Evolutionary conservation across 2,797 vertebrate genomes (phyloP), one percentile per base, ranked within the genome.

Genomic region (Morus bassanus): DNA sequence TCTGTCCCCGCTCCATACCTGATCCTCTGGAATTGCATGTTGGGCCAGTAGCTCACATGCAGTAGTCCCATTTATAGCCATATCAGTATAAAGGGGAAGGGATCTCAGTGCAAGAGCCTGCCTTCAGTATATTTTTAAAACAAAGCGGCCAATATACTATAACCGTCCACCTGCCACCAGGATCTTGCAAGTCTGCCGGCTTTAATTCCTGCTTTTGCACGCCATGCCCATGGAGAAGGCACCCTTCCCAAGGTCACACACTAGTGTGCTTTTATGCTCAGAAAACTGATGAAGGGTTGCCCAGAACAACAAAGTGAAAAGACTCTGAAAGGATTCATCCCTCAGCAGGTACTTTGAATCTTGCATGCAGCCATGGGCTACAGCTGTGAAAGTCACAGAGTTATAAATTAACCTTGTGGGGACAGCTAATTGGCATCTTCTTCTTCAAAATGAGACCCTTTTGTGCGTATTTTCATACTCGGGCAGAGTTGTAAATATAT

Each of bases 311-410:
- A 70, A 80, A 78, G 78, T n/a, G 50, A 83, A 82, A 74, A 83
- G 50, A 24, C 72, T 87, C 41, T 54, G 69, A 84, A 79, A 87
- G 78, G 77, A 46, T 69, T 73, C 0, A 0, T 92, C 60, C 78
- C 86, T 86, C 74, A 93, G 84, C 59, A 94, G 53, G 67, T 94
- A 31, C 75, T 94, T 79, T 79, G 85, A 89, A 59, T 85, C 59
- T 74, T 77, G 50, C 24, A 10, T 75, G 61, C 51, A 86, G 59
- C 88, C 23, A 3, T 79, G 69, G 85, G 76, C 69, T 90, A 45
- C 61, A 65, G 73, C 61, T 83, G 39, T 79, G 60, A 53, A 81
- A 94, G 68, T 81, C 63, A 77, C 45, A 75, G 67, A 35, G 57
- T 75, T 78, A 86, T 39, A 75, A 92, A 75, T 84, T 81, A 89